These are phyloP conservation scores for Bothrops alternatus DNA, from an alignment of 2,797 vertebrate species.

Conservation along the genomic window DNA sequence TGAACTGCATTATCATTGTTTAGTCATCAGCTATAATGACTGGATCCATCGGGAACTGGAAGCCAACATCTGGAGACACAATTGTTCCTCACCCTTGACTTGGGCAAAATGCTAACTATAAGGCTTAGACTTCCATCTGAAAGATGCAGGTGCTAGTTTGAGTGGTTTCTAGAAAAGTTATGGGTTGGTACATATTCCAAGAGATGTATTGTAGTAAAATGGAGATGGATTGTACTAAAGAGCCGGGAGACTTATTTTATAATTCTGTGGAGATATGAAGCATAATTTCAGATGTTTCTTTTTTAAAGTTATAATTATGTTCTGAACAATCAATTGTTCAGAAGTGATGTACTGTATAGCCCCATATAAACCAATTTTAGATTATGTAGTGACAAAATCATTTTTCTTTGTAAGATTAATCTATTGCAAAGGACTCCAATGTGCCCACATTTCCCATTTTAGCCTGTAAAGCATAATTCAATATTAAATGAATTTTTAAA, in stretches of 20 bases:
- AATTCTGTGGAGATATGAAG: neutral
- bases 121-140: neutral
- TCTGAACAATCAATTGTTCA: neutral
- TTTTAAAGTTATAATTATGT: neutral
- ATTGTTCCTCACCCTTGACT: neutral
- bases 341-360: neutral
- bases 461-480: neutral
- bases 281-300: neutral
- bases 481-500: neutral
- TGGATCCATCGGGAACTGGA: neutral
- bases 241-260: neutral
- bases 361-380: neutral
- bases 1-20: neutral
- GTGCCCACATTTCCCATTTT: neutral
- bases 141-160: neutral
- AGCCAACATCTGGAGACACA: neutral
- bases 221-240: neutral
- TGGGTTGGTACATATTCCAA: neutral
- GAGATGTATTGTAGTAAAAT: neutral
- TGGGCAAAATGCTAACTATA: neutral
- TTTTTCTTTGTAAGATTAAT: no score
- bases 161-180: neutral
- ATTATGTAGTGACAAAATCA: neutral
- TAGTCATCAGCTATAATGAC: neutral
- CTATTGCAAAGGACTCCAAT: neutral